phyloP scores from a whole-genome alignment of 2,113 vertebrate species.

The Catharus bicknelli region DNA sequence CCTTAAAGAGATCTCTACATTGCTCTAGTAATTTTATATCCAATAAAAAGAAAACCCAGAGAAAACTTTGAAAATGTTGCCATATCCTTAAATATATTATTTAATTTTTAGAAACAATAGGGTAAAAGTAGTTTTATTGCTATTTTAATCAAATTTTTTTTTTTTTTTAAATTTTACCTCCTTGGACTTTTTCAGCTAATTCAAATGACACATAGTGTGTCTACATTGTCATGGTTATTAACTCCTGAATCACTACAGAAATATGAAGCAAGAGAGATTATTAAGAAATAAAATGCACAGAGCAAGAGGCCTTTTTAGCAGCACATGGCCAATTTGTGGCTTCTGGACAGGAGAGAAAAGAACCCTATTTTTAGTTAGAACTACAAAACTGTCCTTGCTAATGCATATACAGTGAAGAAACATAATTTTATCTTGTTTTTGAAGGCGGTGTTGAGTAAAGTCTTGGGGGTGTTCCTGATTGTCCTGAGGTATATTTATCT shows the following conservation, averaged over 20 bases:
- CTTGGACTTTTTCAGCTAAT: background rate
- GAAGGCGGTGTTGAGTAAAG: background rate
- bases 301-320: background rate
- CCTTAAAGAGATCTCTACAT: background rate
- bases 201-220: background rate
- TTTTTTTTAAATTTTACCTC: background rate
- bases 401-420: background rate
- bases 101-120: background rate
- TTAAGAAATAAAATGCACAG: background rate
- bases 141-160: background rate
- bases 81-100: background rate
- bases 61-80: background rate
- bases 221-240: background rate
- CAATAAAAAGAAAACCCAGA: background rate
- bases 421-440: background rate
- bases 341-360: background rate
- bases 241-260: background rate
- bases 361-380: background rate
- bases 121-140: background rate
- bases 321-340: accelerated
- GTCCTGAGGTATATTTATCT: background rate
- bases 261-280: background rate
- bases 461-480: background rate
- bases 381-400: background rate
- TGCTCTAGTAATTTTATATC: background rate